Evolutionary conservation across 2,888 invertebrate species (phyloP), one percentile per base, ranked within the genome.

Genomic region (Drosophila barbarae): DNA sequence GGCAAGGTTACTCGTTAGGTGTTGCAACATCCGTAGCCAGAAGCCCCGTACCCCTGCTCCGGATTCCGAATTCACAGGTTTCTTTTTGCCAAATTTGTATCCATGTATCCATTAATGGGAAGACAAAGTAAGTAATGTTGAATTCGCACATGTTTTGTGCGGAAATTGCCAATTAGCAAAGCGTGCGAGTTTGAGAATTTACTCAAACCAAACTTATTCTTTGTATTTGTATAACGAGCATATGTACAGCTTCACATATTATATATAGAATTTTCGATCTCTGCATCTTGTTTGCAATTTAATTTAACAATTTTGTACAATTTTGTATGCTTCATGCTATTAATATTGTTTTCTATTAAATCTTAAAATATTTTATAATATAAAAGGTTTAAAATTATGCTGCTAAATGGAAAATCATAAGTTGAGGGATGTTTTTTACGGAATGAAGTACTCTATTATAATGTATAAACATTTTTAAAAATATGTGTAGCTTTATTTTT

Each of bases 151-250:
- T 36, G 64, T 75, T 75, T 81, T 77, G 77, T 81, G 51, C 70
- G 81, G 73, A 77, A 71, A 81, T 81, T 81, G 77, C 57, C 70
- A 77, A 77, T 80, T 77, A 74, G 30, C 5, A n/a, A 13, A 52
- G 28, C 32, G 46, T 32, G 46, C 46, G 32, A 47, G 46, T 32
- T 34, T 47, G 21, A 21, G 46, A 47, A 47, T 32, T 47, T 47
- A 13, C 30, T 32, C 13, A 32, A 21, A 2, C 18, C 18, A 6
- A 46, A 23, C 30, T 32, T 21, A 5, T 13, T 32, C 13, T 21
- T 13, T 21, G 18, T 13, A 9, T 30, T 30, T 18, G 18, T 18
- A 18, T 18, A 18, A 18, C 18, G 18, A 18, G 18, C 18, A 18
- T 18, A 18, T 18, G 18, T 18, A 18, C 18, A 18, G 18, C 18